Evolutionary conservation across 2,888 invertebrate genomes (phyloP).

Genomic region (Drosophila differens): DNA sequence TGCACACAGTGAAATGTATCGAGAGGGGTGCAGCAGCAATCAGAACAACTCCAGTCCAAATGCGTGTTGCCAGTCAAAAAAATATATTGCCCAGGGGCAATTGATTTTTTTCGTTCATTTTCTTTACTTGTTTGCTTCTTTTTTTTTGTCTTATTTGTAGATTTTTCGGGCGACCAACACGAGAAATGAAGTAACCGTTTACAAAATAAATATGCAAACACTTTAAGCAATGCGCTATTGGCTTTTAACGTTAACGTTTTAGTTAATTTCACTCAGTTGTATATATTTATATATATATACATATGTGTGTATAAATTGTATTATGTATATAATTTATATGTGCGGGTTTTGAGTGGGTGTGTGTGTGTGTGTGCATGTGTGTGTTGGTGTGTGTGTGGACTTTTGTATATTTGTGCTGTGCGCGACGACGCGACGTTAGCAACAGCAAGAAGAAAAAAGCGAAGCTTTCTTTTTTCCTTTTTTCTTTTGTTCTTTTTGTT

Average conservation of each 20-base stretch:
- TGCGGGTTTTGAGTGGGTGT: slow-evolving; percentile 24
- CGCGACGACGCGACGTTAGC: slow-evolving; percentile 69
- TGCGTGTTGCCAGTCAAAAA: slow-evolving; percentile 31
- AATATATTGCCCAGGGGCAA: slow-evolving; percentile 60
- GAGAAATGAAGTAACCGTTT: slow-evolving; percentile 22
- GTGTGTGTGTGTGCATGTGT: slow-evolving; percentile 13
- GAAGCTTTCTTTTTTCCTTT: slow-evolving; percentile 39
- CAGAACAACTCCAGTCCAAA: slow-evolving; percentile 26
- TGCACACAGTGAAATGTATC: slow-evolving; percentile 14
- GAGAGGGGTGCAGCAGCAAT: slow-evolving; percentile 1
- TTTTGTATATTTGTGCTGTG: slow-evolving; percentile 46
- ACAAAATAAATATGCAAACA: slow-evolving; percentile 28
- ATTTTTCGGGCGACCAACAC: slow-evolving; percentile 18
- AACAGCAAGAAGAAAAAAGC: slow-evolving; percentile 55
- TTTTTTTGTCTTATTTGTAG: slow-evolving; percentile 12
- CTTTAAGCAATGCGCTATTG: slow-evolving; percentile 19
- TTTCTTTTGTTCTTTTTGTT: slow-evolving; percentile 19
- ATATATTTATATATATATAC: slow-evolving; percentile 1
- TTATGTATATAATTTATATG: slow-evolving; percentile 56
- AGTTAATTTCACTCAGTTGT: slow-evolving; percentile 37
- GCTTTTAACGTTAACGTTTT: slow-evolving; percentile 21
- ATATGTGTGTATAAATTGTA: slow-evolving; percentile 9
- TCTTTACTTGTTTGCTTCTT: slow-evolving; percentile 32
- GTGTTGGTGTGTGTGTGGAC: slow-evolving; percentile 15
- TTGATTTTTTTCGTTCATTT: slow-evolving; percentile 66